phyloP scores from a whole-genome alignment of 2,888 invertebrate species.

The Apomyelois bistriatella region DNA sequence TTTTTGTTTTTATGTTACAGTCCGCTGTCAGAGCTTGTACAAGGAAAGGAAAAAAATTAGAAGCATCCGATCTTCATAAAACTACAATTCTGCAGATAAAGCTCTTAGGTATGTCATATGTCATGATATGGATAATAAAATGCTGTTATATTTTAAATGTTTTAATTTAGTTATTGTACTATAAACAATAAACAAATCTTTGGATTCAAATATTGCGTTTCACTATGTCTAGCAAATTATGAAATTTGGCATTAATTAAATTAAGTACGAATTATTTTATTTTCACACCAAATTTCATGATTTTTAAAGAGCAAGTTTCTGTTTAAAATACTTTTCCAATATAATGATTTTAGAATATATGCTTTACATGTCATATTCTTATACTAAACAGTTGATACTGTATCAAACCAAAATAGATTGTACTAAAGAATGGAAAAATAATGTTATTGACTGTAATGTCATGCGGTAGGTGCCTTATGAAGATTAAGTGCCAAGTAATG shows the following conservation, averaged over 20 bases:
- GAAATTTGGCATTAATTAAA: conserved; percentile 33
- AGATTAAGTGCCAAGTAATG: conserved; percentile 23
- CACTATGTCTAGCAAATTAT: conserved; percentile 44
- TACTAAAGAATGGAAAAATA: conserved; percentile 18
- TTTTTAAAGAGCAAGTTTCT: conserved; percentile 32
- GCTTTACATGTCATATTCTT: conserved; percentile 54
- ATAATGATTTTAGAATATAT: conserved; percentile 74
- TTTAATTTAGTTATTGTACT: conserved; percentile 67
- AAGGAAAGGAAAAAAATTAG: conserved; percentile 88
- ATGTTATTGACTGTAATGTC: conserved; percentile 20
- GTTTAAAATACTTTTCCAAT: conserved; percentile 46
- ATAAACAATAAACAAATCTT: conserved; percentile 70
- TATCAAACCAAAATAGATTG: conserved; percentile 10
- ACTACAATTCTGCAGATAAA: conserved; percentile 29
- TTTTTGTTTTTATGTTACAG: conserved; percentile 58
- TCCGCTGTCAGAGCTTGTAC: conserved; percentile 77
- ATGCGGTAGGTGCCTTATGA: conserved; percentile 29
- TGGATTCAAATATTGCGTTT: conserved; percentile 58
- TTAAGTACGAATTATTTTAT: conserved; percentile 37
- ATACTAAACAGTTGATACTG: conserved; percentile 18
- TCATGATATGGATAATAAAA: conserved; percentile 30
- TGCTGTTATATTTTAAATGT: conserved; percentile 41
- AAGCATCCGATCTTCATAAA: conserved; percentile 73
- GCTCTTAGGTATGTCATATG: conserved; percentile 24
- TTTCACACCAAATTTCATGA: conserved; percentile 37